Evolutionary conservation across 30 jellyfish, hydroid and myxozoan genomes (phyloP).

Genomic region (Rhopilema esculentum): DNA sequence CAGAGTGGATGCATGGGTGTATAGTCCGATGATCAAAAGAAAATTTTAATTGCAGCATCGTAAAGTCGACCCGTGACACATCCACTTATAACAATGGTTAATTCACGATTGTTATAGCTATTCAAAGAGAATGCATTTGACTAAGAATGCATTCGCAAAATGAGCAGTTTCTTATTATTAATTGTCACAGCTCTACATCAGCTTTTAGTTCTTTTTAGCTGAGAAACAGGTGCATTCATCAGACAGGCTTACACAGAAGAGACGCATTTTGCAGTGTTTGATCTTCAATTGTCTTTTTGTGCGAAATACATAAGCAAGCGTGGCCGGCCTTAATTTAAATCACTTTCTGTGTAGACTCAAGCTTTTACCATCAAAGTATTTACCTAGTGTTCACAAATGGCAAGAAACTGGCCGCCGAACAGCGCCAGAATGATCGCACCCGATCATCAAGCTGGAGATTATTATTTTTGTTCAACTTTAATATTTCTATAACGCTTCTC

Average conservation of each 20-base stretch:
- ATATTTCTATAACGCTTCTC: not conserved
- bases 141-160: not conserved
- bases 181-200: not conserved
- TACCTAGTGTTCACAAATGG: slow-evolving; percentile 44
- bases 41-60: too few relatives aligned
- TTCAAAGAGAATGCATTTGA: not conserved
- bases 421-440: slow-evolving; percentile 31
- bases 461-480: slow-evolving; percentile 3
- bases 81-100: not conserved
- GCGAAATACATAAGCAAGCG: slow-evolving; percentile 56
- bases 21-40: too few relatives aligned
- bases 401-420: slow-evolving; percentile 29
- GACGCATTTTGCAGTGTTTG: slow-evolving; percentile 30
- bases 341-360: slow-evolving; percentile 27
- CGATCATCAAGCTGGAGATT: slow-evolving; percentile 19
- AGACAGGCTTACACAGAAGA: slow-evolving; percentile 34
- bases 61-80: not conserved
- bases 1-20: too few relatives aligned
- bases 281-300: slow-evolving; percentile 56
- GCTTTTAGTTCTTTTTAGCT: slow-evolving; percentile 1
- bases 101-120: not conserved
- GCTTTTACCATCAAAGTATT: slow-evolving; percentile 47
- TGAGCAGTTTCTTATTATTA: not conserved
- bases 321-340: slow-evolving; percentile 63
- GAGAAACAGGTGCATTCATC: slow-evolving; percentile 50